Evolutionary conservation across 1,140 invertebrate species (phyloP).

Genomic region (Eurytemora carolleeae): DNA sequence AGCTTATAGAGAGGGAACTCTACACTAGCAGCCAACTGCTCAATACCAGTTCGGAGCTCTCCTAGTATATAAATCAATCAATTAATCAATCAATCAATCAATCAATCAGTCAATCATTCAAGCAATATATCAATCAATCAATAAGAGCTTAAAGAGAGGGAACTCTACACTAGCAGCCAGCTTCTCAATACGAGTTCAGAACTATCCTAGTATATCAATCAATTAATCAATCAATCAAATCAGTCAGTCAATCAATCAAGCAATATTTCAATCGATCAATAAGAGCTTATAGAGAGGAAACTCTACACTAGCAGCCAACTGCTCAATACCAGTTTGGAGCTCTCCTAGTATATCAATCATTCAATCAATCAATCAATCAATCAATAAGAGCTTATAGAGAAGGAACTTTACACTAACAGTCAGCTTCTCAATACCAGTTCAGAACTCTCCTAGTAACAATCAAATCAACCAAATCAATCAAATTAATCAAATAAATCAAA

Average conservation of each 20-base stretch:
- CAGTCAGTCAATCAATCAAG: too few relatives aligned
- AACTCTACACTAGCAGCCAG: conserved; percentile 70
- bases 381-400: conserved; percentile 78
- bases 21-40: conserved; percentile 62
- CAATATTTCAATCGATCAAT: too few relatives aligned
- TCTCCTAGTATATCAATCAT: too few relatives aligned
- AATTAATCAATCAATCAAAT: too few relatives aligned
- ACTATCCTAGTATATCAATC: too few relatives aligned
- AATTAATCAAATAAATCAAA: too few relatives aligned
- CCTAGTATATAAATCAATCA: conserved; percentile 24
- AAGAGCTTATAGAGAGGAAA: conserved; percentile 91
- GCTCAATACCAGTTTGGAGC: conserved; percentile 64
- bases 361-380: too few relatives aligned
- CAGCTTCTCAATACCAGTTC: conserved; percentile 64
- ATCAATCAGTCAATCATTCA: too few relatives aligned
- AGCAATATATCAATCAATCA: too few relatives aligned
- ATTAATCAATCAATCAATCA: too few relatives aligned
- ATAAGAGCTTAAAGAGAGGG: conserved; percentile 83
- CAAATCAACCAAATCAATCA: too few relatives aligned
- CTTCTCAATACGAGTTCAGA: conserved; percentile 66
- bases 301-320: conserved; percentile 57
- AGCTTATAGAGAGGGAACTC: conserved; percentile 85
- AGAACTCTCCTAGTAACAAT: conserved; percentile 50
- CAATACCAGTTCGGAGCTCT: conserved; percentile 60
- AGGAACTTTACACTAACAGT: conserved; percentile 75